Percentiles rank a stretch among this genome's conserved stretches.
phyloP scores from a whole-genome alignment of 2,888 invertebrate genomes.

The Sminthurides aquaticus region DNA sequence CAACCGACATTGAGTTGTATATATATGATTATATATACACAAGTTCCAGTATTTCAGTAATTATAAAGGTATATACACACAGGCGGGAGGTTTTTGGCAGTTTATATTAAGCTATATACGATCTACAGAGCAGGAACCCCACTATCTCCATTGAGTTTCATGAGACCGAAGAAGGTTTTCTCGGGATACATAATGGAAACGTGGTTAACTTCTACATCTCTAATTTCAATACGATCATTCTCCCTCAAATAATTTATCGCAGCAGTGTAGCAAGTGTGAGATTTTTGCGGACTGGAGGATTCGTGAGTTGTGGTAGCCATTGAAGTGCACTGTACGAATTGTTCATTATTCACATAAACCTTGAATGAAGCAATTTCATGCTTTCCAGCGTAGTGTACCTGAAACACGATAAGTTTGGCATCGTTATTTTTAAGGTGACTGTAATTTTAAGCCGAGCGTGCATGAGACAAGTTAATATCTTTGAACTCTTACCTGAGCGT shows the following conservation, averaged over 20 bases:
- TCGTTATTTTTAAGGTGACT: neutral
- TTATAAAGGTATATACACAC: neutral
- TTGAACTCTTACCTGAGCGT: conserved; percentile 59
- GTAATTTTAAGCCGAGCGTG: no score
- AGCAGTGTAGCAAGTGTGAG: conserved; percentile 68
- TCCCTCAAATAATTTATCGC: conserved; percentile 57
- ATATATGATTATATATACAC: no score
- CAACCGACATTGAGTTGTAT: no score
- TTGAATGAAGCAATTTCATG: conserved; percentile 70
- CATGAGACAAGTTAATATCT: no score
- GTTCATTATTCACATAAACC: conserved; percentile 57
- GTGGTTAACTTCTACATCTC: conserved; percentile 61
- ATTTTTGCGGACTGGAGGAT: conserved; percentile 50
- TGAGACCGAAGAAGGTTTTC: conserved; percentile 75
- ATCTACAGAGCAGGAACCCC: conserved; percentile 6
- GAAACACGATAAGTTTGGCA: conserved; percentile 31
- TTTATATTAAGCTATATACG: neutral
- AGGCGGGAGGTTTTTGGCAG: neutral
- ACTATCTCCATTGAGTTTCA: conserved; percentile 54
- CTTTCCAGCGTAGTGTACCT: conserved; percentile 71
- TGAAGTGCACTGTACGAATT: conserved; percentile 66
- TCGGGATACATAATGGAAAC: conserved; percentile 64
- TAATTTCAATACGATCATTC: conserved; percentile 61
- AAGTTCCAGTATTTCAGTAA: neutral
- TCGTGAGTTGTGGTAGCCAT: conserved; percentile 54